These are phyloP conservation scores for Ormyrus nitidulus DNA, from an alignment of 2,888 invertebrate genomes.

Conservation along the genomic window DNA sequence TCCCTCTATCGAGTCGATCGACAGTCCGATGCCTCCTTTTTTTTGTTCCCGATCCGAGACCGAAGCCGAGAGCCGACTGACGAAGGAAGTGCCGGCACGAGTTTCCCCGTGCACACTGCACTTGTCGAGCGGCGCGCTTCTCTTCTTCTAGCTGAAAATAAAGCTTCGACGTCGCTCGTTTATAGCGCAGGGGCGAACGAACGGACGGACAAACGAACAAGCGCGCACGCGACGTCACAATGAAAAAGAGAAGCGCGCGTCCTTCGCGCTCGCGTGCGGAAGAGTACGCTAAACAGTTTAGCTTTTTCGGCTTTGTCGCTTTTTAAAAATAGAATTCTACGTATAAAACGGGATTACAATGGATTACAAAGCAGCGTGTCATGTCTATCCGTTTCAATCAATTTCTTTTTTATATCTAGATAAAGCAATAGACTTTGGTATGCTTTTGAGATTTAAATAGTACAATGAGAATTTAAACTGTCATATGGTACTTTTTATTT, in stretches of 20 bases:
- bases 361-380: too few relatives aligned
- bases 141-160: slow-evolving; percentile 50
- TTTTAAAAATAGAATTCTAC: too few relatives aligned
- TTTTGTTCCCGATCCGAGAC: neutral
- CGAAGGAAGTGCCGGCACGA: neutral
- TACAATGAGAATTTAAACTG: too few relatives aligned
- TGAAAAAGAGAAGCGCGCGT: neutral
- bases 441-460: too few relatives aligned
- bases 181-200: slow-evolving; percentile 58
- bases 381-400: too few relatives aligned
- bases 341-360: too few relatives aligned
- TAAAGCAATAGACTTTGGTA: too few relatives aligned
- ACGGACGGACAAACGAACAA: slow-evolving; percentile 48
- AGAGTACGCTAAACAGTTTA: too few relatives aligned
- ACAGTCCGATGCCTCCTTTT: neutral
- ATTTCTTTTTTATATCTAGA: too few relatives aligned
- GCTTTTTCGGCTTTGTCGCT: too few relatives aligned
- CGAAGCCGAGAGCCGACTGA: neutral
- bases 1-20: neutral
- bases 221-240: neutral
- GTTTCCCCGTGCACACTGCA: neutral
- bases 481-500: neutral
- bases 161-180: slow-evolving; percentile 42
- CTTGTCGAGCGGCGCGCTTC: slow-evolving; percentile 4
- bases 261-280: neutral